Evolutionary conservation across 1,140 invertebrate genomes (phyloP), one percentile per base, ranked within the genome.

Genomic region (Monochamus saltuarius): DNA sequence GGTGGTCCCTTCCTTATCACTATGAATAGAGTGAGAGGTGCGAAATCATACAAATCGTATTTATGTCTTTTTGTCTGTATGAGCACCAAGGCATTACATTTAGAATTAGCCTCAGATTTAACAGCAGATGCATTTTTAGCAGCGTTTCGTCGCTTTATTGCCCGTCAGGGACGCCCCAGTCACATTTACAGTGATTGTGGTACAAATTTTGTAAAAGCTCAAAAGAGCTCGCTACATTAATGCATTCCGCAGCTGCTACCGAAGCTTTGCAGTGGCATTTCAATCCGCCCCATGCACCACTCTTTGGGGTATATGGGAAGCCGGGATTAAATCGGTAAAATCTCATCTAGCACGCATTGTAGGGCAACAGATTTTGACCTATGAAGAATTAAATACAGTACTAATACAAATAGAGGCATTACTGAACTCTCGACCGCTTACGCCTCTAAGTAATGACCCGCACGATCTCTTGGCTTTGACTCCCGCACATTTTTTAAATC

Each of bases 261-360:
- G 47, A 11, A 14, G 16, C 4, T 19, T 37, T 59, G 13, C 38
- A 39, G 0, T 59, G 56, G 46, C 56, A 59, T 52, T 59, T 59
- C 36, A 59, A 51, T 45, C 35, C 46, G 4, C 19, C 56, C 10
- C 2, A 6, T 29, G 22, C 22, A 3, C 22, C 22, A 29, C 46
- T 79, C 67, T 78, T 80, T 59, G 78, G 78, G 78, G 78, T 10
- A 22, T 77, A 17, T 78, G 75, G 68, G 80, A 81, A 63, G 59
- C 71, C 1, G 72, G 65, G 1, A 69, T 80, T 0, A 76, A 76
- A 61, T 59, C 57, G 14, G 66, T 73, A 7, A 80, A 80, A 61
- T 61, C 65, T 43, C 75, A 76, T 58, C 51, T 78, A 8, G 37
- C 61, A 13, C 65, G 71, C 1, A 60, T 66, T 8, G 40, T 74